Conservation (phyloP, 2,888 invertebrate species). For the Amiota communis region DNA sequence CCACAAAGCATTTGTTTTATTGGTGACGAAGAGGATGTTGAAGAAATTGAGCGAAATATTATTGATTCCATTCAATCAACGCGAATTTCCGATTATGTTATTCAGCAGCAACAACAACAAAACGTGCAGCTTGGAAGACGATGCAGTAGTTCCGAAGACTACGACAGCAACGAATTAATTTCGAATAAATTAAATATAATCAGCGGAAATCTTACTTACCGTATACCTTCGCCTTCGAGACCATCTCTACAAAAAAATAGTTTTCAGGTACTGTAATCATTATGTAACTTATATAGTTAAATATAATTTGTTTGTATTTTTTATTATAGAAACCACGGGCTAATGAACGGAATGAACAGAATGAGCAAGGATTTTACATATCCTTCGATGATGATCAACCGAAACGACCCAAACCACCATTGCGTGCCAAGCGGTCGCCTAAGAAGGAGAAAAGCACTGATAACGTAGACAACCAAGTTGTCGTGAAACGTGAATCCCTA, state of each 20-base stretch:
- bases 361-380: conserved; percentile 92
- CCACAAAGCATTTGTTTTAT: conserved; percentile 95
- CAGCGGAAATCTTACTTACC: conserved; percentile 89
- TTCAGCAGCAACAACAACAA: conserved; percentile 53
- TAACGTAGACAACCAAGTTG: conserved; percentile 62
- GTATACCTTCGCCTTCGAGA: conserved; percentile 90
- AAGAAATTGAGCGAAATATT: conserved; percentile 72
- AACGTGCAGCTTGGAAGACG: conserved; percentile 73
- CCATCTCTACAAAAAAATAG: conserved; percentile 82
- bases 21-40: conserved; percentile 78
- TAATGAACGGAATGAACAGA: conserved; percentile 75
- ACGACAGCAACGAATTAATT: conserved; percentile 60
- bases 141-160: conserved; percentile 77
- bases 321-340: conserved; percentile 70
- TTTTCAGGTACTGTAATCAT: conserved; percentile 75
- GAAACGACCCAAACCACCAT: conserved; percentile 90
- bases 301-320: conserved; percentile 12
- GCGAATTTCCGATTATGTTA: conserved; percentile 60
- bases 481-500: conserved; percentile 64
- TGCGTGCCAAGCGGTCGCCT: conserved; percentile 85
- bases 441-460: conserved; percentile 79
- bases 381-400: conserved; percentile 92
- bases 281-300: neutral
- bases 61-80: conserved; percentile 69
- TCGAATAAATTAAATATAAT: conserved; percentile 83